Conservation (phyloP, 1,140 invertebrate species). For the Caenorhabditis tropicalis region DNA sequence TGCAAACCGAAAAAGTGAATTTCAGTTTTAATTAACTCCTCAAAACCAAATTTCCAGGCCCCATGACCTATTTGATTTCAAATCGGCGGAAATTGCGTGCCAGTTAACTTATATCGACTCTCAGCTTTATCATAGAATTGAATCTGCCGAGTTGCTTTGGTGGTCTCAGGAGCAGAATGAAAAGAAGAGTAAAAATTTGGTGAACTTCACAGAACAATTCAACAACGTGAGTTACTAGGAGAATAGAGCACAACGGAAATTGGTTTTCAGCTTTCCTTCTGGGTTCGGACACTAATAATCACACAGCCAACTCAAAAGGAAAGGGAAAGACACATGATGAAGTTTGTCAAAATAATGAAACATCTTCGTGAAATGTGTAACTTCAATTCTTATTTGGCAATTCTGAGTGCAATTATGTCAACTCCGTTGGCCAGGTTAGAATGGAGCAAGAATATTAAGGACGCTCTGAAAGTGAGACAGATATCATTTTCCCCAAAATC, state of each 20-base stretch:
- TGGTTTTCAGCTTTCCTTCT: constrained; percentile 82
- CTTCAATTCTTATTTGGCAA: constrained; percentile 95
- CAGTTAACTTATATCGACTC: constrained; percentile 97
- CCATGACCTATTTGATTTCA: constrained; percentile 55
- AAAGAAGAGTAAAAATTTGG: constrained; percentile 92
- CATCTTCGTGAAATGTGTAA: constrained; percentile 91
- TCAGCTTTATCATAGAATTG: constrained; percentile 92
- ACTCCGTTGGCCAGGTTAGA: constrained; percentile 91
- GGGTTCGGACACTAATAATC: constrained; percentile 84
- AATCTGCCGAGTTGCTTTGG: constrained; percentile 89
- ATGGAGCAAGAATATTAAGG: constrained; percentile 74
- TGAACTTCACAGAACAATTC: constrained; percentile 96
- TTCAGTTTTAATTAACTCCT: neutral
- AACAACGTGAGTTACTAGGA: constrained; percentile 80
- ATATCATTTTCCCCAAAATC: neutral
- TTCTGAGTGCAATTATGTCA: constrained; percentile 93
- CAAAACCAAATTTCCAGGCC: constrained; percentile 50
- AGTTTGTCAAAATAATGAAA: constrained; percentile 99
- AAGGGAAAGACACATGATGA: constrained; percentile 91
- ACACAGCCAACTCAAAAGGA: constrained; percentile 86
- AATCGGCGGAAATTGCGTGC: constrained; percentile 78
- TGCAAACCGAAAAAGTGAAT: constrained; percentile 48
- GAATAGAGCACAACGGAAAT: neutral
- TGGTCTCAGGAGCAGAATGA: constrained; percentile 97
- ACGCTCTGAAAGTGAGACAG: neutral